These are phyloP conservation scores for Eudemis profundana DNA, from an alignment of 2,888 invertebrate genomes.

Conservation along the genomic window DNA sequence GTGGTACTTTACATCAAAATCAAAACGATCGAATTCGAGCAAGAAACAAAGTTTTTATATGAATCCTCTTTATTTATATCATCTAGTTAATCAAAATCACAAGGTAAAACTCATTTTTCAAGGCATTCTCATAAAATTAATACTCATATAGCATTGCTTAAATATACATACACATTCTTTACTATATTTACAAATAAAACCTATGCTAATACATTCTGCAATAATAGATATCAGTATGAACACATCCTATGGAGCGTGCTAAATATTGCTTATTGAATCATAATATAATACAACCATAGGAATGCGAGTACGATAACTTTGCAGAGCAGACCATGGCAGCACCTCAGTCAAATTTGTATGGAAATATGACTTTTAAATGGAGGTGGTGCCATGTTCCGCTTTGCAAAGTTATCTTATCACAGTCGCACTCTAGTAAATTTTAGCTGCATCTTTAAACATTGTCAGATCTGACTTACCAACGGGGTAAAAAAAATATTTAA, in stretches of 20 bases:
- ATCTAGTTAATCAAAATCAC: slow-evolving; percentile 65
- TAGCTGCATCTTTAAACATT: slow-evolving; percentile 15
- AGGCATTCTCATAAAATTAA: slow-evolving; percentile 60
- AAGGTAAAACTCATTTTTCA: slow-evolving; percentile 69
- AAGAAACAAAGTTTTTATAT: slow-evolving; percentile 44
- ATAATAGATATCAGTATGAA: neutral
- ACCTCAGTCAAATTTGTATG: too few relatives aligned
- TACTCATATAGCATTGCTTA: slow-evolving; percentile 54
- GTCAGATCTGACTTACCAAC: slow-evolving; percentile 5
- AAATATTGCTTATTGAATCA: neutral
- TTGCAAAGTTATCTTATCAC: too few relatives aligned
- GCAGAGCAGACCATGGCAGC: too few relatives aligned
- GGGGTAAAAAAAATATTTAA: neutral
- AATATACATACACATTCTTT: slow-evolving; percentile 56
- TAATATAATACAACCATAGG: neutral
- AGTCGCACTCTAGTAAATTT: too few relatives aligned
- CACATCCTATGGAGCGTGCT: slow-evolving; percentile 14
- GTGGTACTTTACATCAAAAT: too few relatives aligned
- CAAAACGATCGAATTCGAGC: neutral
- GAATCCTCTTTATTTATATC: slow-evolving; percentile 60
- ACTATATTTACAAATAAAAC: slow-evolving; percentile 51
- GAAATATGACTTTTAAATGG: too few relatives aligned
- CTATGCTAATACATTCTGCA: slow-evolving; percentile 34
- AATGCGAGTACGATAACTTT: too few relatives aligned
- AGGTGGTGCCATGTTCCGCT: too few relatives aligned